Evolutionary conservation across 2,888 invertebrate species (phyloP).

Genomic region (Panorpa germanica): DNA sequence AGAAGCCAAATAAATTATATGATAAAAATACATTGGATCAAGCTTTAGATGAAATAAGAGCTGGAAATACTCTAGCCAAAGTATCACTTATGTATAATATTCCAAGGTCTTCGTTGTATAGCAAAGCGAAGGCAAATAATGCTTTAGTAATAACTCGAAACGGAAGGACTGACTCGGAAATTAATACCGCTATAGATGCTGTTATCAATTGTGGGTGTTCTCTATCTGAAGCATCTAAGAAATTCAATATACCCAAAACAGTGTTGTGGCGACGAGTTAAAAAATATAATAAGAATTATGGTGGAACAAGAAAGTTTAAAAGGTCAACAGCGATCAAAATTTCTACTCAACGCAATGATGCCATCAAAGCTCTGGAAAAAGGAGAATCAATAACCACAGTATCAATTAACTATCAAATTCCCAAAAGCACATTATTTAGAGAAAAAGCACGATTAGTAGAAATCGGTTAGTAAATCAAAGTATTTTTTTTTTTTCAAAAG

Average conservation of each 20-base stretch:
- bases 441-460: slow-evolving; percentile 22
- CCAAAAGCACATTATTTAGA: slow-evolving; percentile 22
- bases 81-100: slow-evolving; percentile 4
- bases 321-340: too few relatives aligned
- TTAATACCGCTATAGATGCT: slow-evolving; percentile 21
- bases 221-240: slow-evolving; percentile 22
- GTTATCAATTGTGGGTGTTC: slow-evolving; percentile 21
- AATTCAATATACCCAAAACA: slow-evolving; percentile 22
- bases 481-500: too few relatives aligned
- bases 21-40: slow-evolving; percentile 1
- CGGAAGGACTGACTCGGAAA: not conserved
- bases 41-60: slow-evolving; percentile 3
- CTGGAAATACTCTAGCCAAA: slow-evolving; percentile 1
- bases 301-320: too few relatives aligned
- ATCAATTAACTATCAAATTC: too few relatives aligned
- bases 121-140: not conserved
- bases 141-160: not conserved
- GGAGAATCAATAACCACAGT: slow-evolving; percentile 23
- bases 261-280: slow-evolving; percentile 24
- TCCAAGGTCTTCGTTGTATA: slow-evolving; percentile 3
- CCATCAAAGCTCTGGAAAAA: slow-evolving; percentile 20
- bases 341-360: too few relatives aligned
- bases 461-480: slow-evolving; percentile 21
- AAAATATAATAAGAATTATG: too few relatives aligned
- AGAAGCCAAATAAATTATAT: not conserved